These are phyloP conservation scores for Drosophila buzzatii DNA, from an alignment of 2,888 invertebrate species.

Conservation along the genomic window DNA sequence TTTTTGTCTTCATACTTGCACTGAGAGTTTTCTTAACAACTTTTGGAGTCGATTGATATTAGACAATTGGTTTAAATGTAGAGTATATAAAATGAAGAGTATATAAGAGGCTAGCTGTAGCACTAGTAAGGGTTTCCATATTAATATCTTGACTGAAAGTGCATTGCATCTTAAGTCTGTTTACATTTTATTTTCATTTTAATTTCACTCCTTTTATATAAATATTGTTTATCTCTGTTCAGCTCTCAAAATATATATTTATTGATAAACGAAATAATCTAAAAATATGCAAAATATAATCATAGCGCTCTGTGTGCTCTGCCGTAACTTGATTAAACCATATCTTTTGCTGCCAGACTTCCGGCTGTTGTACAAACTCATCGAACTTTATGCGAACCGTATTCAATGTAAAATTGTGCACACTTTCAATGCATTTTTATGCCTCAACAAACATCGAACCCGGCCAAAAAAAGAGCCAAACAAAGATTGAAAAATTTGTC, in stretches of 20 bases:
- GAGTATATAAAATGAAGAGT: too few species aligned
- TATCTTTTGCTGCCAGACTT: conserved; percentile 44
- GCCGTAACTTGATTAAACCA: conserved; percentile 28
- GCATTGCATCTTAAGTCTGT: too few species aligned
- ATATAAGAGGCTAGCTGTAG: too few species aligned
- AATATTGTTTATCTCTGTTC: background rate
- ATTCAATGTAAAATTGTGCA: conserved; percentile 68
- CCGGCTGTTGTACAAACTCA: conserved; percentile 55
- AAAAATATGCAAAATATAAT: background rate
- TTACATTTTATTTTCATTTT: too few species aligned
- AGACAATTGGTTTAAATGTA: too few species aligned
- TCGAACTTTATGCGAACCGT: conserved; percentile 65
- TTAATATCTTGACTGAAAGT: too few species aligned
- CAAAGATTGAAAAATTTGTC: conserved; percentile 21
- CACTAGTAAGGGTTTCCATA: too few species aligned
- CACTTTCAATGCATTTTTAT: conserved; percentile 66
- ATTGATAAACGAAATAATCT: background rate
- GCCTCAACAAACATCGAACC: conserved; percentile 27
- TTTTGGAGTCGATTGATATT: too few species aligned
- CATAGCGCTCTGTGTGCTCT: background rate
- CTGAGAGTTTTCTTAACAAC: too few species aligned
- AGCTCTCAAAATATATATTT: background rate
- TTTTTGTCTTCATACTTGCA: too few species aligned
- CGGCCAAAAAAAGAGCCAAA: conserved; percentile 5
- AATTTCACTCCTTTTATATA: too few species aligned